These are phyloP conservation scores for Acanthochromis polyacanthus DNA, from an alignment of 2,113 vertebrate genomes.

Conservation along the genomic window DNA sequence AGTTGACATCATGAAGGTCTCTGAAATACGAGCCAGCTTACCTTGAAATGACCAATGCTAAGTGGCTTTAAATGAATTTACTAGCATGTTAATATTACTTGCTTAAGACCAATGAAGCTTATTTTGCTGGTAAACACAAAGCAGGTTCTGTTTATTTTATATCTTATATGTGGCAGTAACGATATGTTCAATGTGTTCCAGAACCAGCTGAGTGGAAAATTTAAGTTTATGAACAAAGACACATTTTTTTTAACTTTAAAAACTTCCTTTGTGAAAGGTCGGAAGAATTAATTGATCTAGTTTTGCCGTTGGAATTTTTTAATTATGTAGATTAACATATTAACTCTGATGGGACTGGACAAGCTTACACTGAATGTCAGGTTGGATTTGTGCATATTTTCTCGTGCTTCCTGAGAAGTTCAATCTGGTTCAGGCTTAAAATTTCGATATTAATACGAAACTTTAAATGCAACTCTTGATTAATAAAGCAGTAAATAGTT, in stretches of 20 bases:
- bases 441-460: neutral
- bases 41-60: constrained; percentile 38
- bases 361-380: neutral
- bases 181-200: too few species aligned
- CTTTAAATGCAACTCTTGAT: neutral
- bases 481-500: neutral
- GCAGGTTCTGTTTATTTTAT: too few species aligned
- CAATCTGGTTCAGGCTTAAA: neutral
- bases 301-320: too few species aligned
- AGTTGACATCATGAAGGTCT: neutral
- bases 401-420: neutral
- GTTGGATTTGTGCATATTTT: too few species aligned
- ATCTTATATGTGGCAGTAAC: too few species aligned
- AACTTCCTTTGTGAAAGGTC: too few species aligned
- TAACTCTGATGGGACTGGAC: neutral
- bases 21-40: constrained; percentile 22
- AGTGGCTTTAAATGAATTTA: neutral
- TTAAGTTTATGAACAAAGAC: too few species aligned
- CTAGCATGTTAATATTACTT: neutral
- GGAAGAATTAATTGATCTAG: too few species aligned
- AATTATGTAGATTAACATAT: too few species aligned
- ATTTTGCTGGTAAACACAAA: neutral
- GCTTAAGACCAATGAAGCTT: neutral
- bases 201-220: too few species aligned
- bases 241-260: too few species aligned